phyloP scores from a whole-genome alignment of 2,113 vertebrate genomes.

The Hydrolagus affinis region DNA sequence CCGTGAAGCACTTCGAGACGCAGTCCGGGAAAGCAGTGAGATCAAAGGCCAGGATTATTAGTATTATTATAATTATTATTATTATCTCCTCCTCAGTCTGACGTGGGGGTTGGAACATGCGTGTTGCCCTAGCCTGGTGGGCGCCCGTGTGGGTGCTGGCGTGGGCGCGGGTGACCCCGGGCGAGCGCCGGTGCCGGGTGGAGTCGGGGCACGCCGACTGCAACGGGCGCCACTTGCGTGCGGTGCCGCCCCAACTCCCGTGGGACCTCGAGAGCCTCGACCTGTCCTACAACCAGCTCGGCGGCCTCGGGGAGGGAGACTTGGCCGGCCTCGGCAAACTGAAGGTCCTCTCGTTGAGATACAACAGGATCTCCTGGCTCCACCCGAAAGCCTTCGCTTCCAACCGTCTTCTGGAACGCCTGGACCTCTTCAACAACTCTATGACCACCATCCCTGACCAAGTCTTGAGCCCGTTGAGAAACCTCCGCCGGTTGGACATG shows the following conservation, averaged over 20 bases:
- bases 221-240: slow-evolving; percentile 46
- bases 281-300: slow-evolving; percentile 64
- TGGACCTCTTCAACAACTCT: slow-evolving; percentile 71
- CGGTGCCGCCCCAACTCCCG: slow-evolving; percentile 54
- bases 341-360: slow-evolving; percentile 48
- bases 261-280: slow-evolving; percentile 49
- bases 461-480: slow-evolving; percentile 49
- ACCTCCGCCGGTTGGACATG: slow-evolving; percentile 51
- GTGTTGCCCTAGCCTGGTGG: too few species aligned
- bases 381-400: slow-evolving; percentile 50
- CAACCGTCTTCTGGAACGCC: slow-evolving; percentile 52
- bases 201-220: slow-evolving; percentile 45
- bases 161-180: fast-evolving
- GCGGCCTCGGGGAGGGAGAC: slow-evolving; percentile 40
- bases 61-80: too few species aligned
- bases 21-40: too few species aligned
- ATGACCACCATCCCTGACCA: slow-evolving; percentile 51
- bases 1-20: too few species aligned
- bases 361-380: slow-evolving; percentile 62
- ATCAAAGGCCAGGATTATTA: too few species aligned
- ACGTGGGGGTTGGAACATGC: too few species aligned
- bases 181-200: fast-evolving
- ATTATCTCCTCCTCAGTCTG: too few species aligned
- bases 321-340: slow-evolving; percentile 49
- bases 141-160: not conserved